These are phyloP conservation scores for Corythucha ciliata DNA, from an alignment of 2,888 invertebrate species.

Conservation along the genomic window DNA sequence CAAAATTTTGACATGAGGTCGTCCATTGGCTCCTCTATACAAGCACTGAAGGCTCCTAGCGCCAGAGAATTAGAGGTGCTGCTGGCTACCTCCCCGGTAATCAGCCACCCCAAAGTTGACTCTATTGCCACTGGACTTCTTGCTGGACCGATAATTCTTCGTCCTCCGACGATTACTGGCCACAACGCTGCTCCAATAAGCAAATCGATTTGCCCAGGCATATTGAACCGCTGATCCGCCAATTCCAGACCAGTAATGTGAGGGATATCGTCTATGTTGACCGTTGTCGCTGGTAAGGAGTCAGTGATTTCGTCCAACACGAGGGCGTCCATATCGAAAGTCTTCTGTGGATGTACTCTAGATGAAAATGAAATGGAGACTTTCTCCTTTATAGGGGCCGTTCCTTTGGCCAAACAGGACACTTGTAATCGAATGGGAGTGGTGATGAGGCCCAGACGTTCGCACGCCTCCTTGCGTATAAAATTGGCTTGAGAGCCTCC, in stretches of 20 bases:
- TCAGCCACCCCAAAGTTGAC: neutral
- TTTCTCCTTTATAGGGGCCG: neutral
- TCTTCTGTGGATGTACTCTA: neutral
- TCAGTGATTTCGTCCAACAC: neutral
- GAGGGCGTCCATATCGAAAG: neutral
- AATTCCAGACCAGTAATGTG: slow-evolving; percentile 6
- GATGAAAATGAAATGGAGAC: neutral
- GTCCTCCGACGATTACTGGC: neutral
- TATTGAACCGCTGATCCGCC: slow-evolving; percentile 5
- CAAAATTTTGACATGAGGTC: neutral
- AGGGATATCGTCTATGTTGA: neutral
- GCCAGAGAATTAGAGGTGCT: no score
- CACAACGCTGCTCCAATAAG: neutral
- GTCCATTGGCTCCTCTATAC: neutral
- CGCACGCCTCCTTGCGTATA: no score
- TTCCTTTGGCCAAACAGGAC: slow-evolving; percentile 1
- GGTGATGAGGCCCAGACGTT: no score
- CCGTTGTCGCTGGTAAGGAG: neutral
- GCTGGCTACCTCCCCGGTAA: neutral
- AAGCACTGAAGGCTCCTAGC: no score
- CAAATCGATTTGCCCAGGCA: slow-evolving; percentile 1
- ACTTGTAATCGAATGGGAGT: no score
- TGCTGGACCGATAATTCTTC: neutral
- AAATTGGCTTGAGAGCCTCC: no score
- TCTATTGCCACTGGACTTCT: neutral